A percentile compares a stretch with the other conserved stretches of the same genome.
Evolutionary conservation across 1,140 invertebrate genomes (phyloP).

Genomic region (Papilio aristodemus): DNA sequence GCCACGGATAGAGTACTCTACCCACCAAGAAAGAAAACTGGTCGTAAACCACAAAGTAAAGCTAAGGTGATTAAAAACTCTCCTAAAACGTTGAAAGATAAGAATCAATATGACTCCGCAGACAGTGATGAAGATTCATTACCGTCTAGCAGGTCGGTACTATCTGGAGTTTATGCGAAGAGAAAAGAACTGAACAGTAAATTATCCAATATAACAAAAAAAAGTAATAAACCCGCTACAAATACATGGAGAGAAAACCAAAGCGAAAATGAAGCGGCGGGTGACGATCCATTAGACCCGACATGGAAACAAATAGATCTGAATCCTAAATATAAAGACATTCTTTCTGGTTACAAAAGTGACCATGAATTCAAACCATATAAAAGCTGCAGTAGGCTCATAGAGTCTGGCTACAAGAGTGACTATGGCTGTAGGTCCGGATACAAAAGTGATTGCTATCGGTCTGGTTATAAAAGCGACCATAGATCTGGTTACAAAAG

Average conservation of each 20-base stretch:
- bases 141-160: slow-evolving; percentile 67
- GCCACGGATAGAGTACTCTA: slow-evolving; percentile 87
- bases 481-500: slow-evolving; percentile 82
- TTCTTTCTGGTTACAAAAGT: slow-evolving; percentile 81
- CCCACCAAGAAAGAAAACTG: slow-evolving; percentile 87
- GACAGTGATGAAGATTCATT: slow-evolving; percentile 72
- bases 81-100: slow-evolving; percentile 80
- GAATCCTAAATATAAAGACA: slow-evolving; percentile 82
- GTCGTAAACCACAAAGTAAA: slow-evolving; percentile 80
- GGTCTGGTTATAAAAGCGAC: slow-evolving; percentile 82
- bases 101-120: slow-evolving; percentile 72
- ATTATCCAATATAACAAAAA: slow-evolving; percentile 67
- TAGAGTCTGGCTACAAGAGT: slow-evolving; percentile 82
- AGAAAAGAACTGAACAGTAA: slow-evolving; percentile 78
- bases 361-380: slow-evolving; percentile 81
- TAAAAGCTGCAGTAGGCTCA: slow-evolving; percentile 81
- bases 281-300: slow-evolving; percentile 80
- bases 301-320: slow-evolving; percentile 83
- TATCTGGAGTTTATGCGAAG: slow-evolving; percentile 78
- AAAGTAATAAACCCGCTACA: slow-evolving; percentile 60
- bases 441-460: slow-evolving; percentile 79
- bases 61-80: slow-evolving; percentile 71
- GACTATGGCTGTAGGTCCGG: slow-evolving; percentile 80
- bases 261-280: slow-evolving; percentile 76
- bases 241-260: slow-evolving; percentile 75